phyloP scores from a whole-genome alignment of 2,113 vertebrate species.

The Sterrhoptilus dennistouni region DNA sequence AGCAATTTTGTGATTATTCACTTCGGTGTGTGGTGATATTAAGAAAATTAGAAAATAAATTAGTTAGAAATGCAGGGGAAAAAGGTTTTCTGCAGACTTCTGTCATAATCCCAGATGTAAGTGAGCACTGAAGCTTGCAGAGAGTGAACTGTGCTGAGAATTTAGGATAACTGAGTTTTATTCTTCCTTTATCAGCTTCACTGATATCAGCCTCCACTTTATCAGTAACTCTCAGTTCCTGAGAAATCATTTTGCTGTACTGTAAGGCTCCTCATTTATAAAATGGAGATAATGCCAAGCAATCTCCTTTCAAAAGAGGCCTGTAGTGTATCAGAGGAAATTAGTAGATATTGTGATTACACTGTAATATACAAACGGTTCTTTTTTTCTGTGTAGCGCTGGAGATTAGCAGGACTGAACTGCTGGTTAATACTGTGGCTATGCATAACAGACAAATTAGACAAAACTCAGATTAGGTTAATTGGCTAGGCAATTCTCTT shows the following conservation, averaged over 20 bases:
- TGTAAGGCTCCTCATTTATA: slow-evolving; percentile 17
- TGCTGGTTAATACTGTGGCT: slow-evolving; percentile 1
- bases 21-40: background rate
- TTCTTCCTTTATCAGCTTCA: slow-evolving; percentile 31
- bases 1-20: background rate
- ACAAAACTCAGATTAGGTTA: slow-evolving; percentile 37
- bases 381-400: background rate
- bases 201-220: slow-evolving; percentile 26
- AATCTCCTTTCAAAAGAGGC: slow-evolving; percentile 33
- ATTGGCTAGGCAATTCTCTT: slow-evolving; percentile 6
- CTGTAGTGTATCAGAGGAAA: slow-evolving; percentile 16
- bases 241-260: slow-evolving; percentile 28
- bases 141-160: background rate
- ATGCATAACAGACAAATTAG: slow-evolving; percentile 31
- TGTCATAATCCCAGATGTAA: background rate
- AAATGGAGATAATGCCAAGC: slow-evolving; percentile 41
- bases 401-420: background rate
- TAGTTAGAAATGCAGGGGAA: background rate
- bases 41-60: slow-evolving; percentile 55
- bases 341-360: slow-evolving; percentile 48
- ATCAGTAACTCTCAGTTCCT: slow-evolving; percentile 38
- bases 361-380: slow-evolving; percentile 8
- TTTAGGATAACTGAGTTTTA: slow-evolving; percentile 4
- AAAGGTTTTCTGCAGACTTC: background rate
- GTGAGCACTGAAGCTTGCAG: background rate